Evolutionary conservation across 2,888 invertebrate species (phyloP).

Genomic region (Labia minor): DNA sequence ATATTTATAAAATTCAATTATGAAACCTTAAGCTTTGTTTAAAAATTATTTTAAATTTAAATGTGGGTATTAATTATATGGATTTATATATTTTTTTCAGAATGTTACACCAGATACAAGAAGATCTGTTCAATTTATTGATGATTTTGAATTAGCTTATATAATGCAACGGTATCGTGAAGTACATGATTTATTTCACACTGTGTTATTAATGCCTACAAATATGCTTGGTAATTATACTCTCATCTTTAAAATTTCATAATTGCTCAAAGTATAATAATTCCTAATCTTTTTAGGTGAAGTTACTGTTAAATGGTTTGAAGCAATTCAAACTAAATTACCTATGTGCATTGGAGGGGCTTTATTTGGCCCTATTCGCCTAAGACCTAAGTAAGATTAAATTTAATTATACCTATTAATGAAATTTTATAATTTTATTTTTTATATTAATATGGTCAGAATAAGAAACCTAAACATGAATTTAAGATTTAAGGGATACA

Average conservation of each 20-base stretch:
- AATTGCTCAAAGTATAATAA: slow-evolving; percentile 13
- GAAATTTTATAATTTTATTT: background rate
- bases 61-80: too few relatives aligned
- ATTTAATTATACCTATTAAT: too few relatives aligned
- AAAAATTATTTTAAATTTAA: too few relatives aligned
- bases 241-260: slow-evolving; percentile 14
- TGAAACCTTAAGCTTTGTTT: too few relatives aligned
- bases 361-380: slow-evolving; percentile 77
- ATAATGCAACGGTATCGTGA: slow-evolving; percentile 96
- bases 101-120: slow-evolving; percentile 89
- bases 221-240: slow-evolving; percentile 64
- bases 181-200: slow-evolving; percentile 90
- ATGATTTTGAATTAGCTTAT: slow-evolving; percentile 81
- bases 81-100: too few relatives aligned
- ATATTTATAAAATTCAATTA: too few relatives aligned
- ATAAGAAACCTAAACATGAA: too few relatives aligned
- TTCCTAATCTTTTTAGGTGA: slow-evolving; percentile 45
- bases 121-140: slow-evolving; percentile 79
- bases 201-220: slow-evolving; percentile 83
- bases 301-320: slow-evolving; percentile 95
- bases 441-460: background rate
- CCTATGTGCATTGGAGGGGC: slow-evolving; percentile 95
- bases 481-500: too few relatives aligned
- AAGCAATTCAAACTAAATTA: slow-evolving; percentile 85
- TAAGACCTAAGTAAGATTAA: slow-evolving; percentile 60